Conservation (phyloP, 2,113 vertebrate species). For the Alexandromys fortis region DNA sequence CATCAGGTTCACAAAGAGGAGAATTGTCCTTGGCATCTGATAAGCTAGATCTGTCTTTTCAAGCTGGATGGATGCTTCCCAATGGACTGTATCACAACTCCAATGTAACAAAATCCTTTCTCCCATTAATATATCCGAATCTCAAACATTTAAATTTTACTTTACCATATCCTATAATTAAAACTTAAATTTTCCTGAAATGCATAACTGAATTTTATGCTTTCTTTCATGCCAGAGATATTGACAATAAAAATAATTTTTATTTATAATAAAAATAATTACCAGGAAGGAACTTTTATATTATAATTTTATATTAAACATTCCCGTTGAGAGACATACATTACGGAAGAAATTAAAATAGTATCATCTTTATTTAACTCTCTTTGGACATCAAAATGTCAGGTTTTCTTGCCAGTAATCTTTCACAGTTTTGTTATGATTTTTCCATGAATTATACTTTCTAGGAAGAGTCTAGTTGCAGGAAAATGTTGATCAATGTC, state of each 20-base stretch:
- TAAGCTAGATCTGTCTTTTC: neutral
- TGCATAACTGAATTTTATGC: neutral
- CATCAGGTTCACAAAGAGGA: neutral
- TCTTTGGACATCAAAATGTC: neutral
- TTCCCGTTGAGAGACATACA: neutral
- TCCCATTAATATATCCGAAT: neutral
- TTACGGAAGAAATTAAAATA: neutral
- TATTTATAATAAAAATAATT: conserved; percentile 2
- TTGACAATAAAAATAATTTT: conserved; percentile 26
- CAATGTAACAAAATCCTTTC: neutral
- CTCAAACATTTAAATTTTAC: conserved; percentile 3
- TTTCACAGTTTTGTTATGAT: conserved; percentile 1
- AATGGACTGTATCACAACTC: neutral
- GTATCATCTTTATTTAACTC: neutral
- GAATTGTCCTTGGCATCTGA: neutral
- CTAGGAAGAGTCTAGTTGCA: neutral
- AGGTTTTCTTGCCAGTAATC: neutral
- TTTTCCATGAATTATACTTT: neutral
- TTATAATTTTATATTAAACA: neutral
- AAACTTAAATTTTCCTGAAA: neutral
- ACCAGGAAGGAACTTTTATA: neutral
- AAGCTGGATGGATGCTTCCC: neutral
- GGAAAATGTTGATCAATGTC: neutral
- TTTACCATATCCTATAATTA: neutral
- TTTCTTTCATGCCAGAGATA: neutral